Evolutionary conservation across 2,113 vertebrate species (phyloP).

Genomic region (Eulemur rufifrons): DNA sequence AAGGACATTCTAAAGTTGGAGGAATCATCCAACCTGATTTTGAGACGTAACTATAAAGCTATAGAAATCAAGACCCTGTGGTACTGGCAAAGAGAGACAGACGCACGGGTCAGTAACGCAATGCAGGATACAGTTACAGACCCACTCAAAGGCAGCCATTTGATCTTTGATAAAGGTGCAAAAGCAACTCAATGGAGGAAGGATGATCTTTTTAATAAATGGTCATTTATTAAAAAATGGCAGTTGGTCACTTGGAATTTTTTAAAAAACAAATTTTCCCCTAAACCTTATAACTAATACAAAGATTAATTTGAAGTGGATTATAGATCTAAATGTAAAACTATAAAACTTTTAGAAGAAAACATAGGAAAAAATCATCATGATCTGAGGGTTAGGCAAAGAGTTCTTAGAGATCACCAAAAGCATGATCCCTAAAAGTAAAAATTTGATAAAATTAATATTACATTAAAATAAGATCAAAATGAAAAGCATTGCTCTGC

Average conservation of each 20-base stretch:
- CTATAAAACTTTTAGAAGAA: neutral
- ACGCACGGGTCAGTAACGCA: too few relatives aligned
- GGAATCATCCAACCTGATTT: neutral
- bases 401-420: neutral
- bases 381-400: neutral
- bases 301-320: conserved; percentile 5
- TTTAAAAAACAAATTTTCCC: neutral
- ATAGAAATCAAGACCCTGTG: neutral
- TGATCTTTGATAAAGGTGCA: neutral
- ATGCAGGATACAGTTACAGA: neutral
- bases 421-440: neutral
- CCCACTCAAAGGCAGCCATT: too few relatives aligned
- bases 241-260: neutral
- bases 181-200: neutral
- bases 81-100: neutral
- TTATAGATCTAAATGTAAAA: neutral
- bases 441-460: neutral
- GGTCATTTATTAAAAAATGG: neutral
- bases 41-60: neutral
- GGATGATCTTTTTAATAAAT: neutral
- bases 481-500: neutral
- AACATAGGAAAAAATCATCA: neutral
- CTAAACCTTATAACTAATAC: neutral
- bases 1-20: neutral
- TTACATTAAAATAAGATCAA: neutral